These are phyloP conservation scores for Melieria picta DNA, from an alignment of 2,888 invertebrate genomes.

Conservation along the genomic window DNA sequence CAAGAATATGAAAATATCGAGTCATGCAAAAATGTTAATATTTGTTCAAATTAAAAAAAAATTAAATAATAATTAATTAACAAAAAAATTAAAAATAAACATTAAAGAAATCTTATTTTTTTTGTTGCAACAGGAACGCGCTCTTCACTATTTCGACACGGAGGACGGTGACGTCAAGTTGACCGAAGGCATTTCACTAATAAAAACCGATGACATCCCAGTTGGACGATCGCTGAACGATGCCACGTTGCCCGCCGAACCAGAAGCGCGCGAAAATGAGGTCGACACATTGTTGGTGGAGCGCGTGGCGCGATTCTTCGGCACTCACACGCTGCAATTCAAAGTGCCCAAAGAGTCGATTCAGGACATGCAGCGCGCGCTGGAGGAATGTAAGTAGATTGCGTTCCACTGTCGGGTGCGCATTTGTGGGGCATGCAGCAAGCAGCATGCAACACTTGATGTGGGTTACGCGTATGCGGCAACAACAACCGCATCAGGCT, in stretches of 20 bases:
- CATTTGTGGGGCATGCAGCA: neutral
- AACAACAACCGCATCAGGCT: neutral
- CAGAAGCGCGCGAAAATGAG: conserved; percentile 77
- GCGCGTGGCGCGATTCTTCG: conserved; percentile 78
- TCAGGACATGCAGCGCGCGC: conserved; percentile 79
- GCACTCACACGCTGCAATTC: conserved; percentile 82
- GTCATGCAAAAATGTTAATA: no score
- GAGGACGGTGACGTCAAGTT: conserved; percentile 71
- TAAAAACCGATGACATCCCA: conserved; percentile 70
- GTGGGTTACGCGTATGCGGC: conserved; percentile 15
- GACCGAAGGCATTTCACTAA: conserved; percentile 72
- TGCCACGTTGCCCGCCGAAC: conserved; percentile 77
- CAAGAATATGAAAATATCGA: no score
- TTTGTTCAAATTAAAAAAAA: no score
- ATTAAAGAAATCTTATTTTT: neutral
- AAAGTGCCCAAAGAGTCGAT: conserved; percentile 80
- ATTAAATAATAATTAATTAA: no score
- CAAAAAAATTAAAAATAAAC: no score
- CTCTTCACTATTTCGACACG: conserved; percentile 76
- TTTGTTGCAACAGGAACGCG: conserved; percentile 71
- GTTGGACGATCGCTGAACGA: conserved; percentile 71
- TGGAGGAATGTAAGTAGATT: conserved; percentile 79
- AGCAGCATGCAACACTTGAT: conserved; percentile 19
- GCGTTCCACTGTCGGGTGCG: no score
- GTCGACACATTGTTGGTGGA: conserved; percentile 79